Conservation (phyloP, 1,140 invertebrate genomes). For the Hyphantria cunea region DNA sequence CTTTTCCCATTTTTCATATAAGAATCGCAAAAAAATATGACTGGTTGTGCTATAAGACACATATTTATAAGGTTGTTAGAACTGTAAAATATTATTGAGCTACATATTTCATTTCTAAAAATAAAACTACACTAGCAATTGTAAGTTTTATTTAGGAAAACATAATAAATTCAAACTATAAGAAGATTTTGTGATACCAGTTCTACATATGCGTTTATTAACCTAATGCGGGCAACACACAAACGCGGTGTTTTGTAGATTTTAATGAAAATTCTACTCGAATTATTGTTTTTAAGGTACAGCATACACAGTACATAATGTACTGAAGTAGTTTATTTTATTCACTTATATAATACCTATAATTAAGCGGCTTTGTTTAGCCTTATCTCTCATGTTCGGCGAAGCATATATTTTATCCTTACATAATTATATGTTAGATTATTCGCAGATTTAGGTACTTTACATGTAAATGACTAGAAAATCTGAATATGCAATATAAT, state of each 20-base stretch:
- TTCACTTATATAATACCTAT: slow-evolving; percentile 28
- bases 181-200: not conserved
- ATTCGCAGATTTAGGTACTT: not conserved
- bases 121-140: slow-evolving; percentile 4
- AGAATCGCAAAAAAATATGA: too few species aligned
- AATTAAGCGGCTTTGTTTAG: slow-evolving; percentile 30
- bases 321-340: slow-evolving; percentile 13
- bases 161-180: not conserved
- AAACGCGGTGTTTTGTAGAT: not conserved
- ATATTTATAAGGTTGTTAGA: too few species aligned
- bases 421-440: too few species aligned
- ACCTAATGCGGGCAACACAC: slow-evolving; percentile 5
- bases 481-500: slow-evolving; percentile 13
- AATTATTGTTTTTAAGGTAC: slow-evolving; percentile 48
- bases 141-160: slow-evolving; percentile 5
- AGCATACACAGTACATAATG: slow-evolving; percentile 35
- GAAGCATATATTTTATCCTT: slow-evolving; percentile 12
- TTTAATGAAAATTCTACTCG: slow-evolving; percentile 26
- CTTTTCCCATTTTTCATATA: too few species aligned
- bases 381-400: slow-evolving; percentile 37
- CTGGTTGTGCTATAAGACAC: too few species aligned
- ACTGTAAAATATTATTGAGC: too few species aligned
- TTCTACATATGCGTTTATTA: not conserved
- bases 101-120: not conserved
- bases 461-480: slow-evolving; percentile 24